A percentile compares a stretch with the other conserved stretches of the same genome.
Evolutionary conservation across 2,888 invertebrate genomes (phyloP).

Genomic region (Mesorhabditis sp.): DNA sequence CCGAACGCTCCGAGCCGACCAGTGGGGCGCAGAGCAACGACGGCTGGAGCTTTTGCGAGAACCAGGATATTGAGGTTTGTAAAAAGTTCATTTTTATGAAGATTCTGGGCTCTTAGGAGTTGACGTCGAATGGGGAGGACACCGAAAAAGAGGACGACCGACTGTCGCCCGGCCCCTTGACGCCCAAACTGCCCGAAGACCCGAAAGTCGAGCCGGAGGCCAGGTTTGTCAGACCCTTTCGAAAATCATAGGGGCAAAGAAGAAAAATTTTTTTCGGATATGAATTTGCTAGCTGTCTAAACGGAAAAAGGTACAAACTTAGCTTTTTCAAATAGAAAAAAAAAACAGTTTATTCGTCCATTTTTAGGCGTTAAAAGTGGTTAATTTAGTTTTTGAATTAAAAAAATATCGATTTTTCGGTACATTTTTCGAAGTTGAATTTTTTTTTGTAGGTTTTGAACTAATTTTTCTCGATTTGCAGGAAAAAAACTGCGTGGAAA

Average conservation of each 20-base stretch:
- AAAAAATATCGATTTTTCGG: background rate
- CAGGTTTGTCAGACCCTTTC: no score
- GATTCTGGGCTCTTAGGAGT: background rate
- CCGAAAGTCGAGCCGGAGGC: no score
- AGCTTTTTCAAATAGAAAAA: background rate
- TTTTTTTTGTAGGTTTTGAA: conserved; percentile 7
- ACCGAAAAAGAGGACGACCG: no score
- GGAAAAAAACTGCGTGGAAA: conserved; percentile 12
- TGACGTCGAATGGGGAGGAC: no score
- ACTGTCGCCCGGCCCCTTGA: no score
- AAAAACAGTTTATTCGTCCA: background rate
- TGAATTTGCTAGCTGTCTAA: no score
- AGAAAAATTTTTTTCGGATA: no score
- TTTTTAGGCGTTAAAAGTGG: conserved; percentile 5
- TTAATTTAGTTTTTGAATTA: conserved; percentile 3
- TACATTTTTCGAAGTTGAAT: conserved; percentile 8
- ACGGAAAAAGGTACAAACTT: background rate
- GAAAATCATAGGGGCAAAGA: no score
- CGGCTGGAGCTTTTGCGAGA: conserved; percentile 42
- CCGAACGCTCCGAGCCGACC: conserved; percentile 21
- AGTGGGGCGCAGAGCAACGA: conserved; percentile 34
- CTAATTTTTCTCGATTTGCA: conserved; percentile 9
- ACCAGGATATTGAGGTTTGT: conserved; percentile 32
- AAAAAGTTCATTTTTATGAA: background rate
- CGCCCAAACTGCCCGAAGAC: no score